A percentile compares a stretch with the other conserved stretches of the same genome.
Conservation (phyloP, 2,113 vertebrate genomes). For the Hypocryptadius cinnamomeus region DNA sequence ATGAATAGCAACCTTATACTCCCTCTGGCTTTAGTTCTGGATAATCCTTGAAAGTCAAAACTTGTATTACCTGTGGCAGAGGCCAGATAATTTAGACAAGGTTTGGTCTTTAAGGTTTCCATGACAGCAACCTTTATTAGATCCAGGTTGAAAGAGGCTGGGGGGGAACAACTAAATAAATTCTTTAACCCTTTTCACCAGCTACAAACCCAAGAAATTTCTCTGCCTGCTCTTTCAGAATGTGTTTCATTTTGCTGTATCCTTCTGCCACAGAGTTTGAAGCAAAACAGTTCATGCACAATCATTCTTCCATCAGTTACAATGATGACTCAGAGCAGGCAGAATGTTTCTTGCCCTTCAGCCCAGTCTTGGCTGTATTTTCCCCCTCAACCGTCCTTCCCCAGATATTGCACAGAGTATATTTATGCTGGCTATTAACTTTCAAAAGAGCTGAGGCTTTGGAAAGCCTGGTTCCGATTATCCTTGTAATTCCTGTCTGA, state of each 20-base stretch:
- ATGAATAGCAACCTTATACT: constrained; percentile 46
- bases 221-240: background rate
- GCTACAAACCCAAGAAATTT: background rate
- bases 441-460: constrained; percentile 7
- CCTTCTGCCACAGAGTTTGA: background rate
- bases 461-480: constrained; percentile 24
- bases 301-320: background rate
- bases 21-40: constrained; percentile 2
- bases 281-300: background rate
- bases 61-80: constrained; percentile 34
- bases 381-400: background rate
- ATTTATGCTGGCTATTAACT: constrained; percentile 33
- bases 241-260: background rate
- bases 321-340: background rate
- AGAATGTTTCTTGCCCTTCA: background rate
- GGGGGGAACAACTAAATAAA: background rate
- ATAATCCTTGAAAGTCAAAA: constrained; percentile 27
- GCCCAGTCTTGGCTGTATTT: background rate
- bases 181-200: background rate
- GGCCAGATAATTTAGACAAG: constrained; percentile 6
- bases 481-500: background rate
- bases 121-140: constrained; percentile 50
- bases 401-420: background rate
- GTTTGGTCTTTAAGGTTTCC: constrained; percentile 36
- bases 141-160: background rate